Evolutionary conservation across 2,113 vertebrate genomes (phyloP), one percentile per base, ranked within the genome.

Genomic region (Alethe castanea): DNA sequence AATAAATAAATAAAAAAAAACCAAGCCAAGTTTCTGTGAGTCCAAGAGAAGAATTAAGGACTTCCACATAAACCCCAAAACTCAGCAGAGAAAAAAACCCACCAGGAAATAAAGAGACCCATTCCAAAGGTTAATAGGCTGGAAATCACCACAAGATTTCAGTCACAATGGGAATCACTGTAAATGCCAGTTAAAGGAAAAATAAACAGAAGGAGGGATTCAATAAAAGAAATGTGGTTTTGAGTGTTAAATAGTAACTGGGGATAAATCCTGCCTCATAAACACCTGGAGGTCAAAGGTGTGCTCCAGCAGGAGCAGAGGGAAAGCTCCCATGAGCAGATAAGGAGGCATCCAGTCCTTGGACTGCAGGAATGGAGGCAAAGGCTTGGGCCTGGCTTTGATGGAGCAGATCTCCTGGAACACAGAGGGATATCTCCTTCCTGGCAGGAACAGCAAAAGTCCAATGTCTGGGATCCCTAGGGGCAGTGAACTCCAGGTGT

Each of bases 191-290:
- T 64, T 35, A 81, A 42, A 66, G 36, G n/a, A 70, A 79, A 87
- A 86, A 62, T 15, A 76, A 83, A 89, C 69, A 87, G 74, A 80
- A 86, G 19, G 40, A 20, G 23, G 82, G 50, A 95, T 90, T 80
- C 81, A 84, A 89, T 67, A 50, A 80, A 96, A 90, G 57, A 70
- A 90, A 95, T 48, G 60, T 23, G 53, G 96, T 81, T 93, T 77
- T 57, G 92, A 96, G 53, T 44, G 80, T 95, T 97, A 97, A 96
- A 97, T 13, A 95, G 79, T 94, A 94, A 95, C 97, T 61, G 85
- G 45, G 65, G 60, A n/a, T 48, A 86, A 78, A 45, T 66, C 69
- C 64, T 47, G 65, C 74, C 79, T 70, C 59, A 70, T 45, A 70
- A 94, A 93, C 93, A 65, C 86, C 81, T 56, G 17, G 64, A 90